These are phyloP conservation scores for Spilogale gracilis DNA, from an alignment of 2,113 vertebrate species.

Conservation along the genomic window DNA sequence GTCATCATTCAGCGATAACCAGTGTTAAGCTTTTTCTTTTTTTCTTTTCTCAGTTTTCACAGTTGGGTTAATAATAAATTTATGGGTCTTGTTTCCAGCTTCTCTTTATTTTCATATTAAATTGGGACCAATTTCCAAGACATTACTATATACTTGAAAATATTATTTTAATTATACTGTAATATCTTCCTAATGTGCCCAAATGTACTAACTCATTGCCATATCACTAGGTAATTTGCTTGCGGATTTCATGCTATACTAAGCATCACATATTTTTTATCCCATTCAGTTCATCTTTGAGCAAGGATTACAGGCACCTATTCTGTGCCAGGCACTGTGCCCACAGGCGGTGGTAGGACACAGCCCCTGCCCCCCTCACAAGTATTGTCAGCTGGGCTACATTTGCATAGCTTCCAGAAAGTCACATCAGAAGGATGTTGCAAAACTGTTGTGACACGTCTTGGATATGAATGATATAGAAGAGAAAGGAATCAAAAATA, in stretches of 20 bases:
- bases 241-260: background rate
- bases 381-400: background rate
- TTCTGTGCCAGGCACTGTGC: background rate
- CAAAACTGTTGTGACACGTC: background rate
- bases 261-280: background rate
- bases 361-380: background rate
- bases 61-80: background rate
- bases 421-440: background rate
- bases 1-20: background rate
- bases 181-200: background rate
- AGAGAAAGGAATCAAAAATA: background rate
- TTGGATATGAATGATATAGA: background rate
- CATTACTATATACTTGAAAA: constrained; percentile 49
- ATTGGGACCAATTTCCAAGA: background rate
- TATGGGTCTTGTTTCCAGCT: constrained; percentile 20
- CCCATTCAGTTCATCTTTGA: background rate
- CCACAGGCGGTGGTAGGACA: background rate
- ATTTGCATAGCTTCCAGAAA: constrained; percentile 35
- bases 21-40: constrained; percentile 2
- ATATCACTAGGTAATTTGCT: constrained; percentile 28
- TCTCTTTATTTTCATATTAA: constrained; percentile 32
- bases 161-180: constrained; percentile 25
- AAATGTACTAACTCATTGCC: background rate
- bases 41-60: background rate
- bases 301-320: background rate